phyloP scores from a whole-genome alignment of 2,113 vertebrate genomes.

The Plecturocebus donacophilus region DNA sequence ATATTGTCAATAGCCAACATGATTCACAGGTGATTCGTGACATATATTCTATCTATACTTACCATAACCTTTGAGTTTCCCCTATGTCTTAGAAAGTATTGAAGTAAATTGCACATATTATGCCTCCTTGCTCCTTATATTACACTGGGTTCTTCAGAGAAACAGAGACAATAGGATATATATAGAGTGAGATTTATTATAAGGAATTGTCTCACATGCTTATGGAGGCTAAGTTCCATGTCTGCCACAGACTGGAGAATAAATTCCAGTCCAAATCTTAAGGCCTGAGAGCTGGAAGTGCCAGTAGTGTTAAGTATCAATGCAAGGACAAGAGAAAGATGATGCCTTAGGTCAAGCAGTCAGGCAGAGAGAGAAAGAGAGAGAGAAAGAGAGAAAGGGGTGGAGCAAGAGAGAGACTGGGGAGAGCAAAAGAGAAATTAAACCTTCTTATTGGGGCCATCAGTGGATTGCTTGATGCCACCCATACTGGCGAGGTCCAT shows the following conservation, averaged over 20 bases:
- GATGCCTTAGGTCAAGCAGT: not conserved
- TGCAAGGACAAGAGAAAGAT: not conserved
- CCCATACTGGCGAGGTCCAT: not conserved
- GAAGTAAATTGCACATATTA: not conserved
- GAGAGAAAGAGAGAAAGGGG: too few relatives aligned
- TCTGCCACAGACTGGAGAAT: too few relatives aligned
- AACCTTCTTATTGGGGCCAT: too few relatives aligned
- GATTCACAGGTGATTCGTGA: not conserved
- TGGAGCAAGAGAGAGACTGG: not conserved
- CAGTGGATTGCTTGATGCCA: not conserved
- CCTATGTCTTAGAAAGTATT: not conserved
- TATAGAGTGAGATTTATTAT: not conserved
- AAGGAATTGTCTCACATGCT: not conserved
- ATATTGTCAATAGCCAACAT: not conserved
- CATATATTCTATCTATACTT: not conserved
- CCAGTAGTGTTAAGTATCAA: not conserved
- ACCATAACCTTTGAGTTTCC: not conserved
- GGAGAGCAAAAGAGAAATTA: not conserved
- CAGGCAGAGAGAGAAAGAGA: not conserved
- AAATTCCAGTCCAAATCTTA: not conserved
- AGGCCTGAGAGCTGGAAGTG: not conserved
- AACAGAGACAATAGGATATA: not conserved
- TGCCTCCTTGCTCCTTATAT: not conserved
- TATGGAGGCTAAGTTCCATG: not conserved
- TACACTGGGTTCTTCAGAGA: not conserved